Evolutionary conservation across 2,113 vertebrate species (phyloP).

Genomic region (Notothenia coriiceps): DNA sequence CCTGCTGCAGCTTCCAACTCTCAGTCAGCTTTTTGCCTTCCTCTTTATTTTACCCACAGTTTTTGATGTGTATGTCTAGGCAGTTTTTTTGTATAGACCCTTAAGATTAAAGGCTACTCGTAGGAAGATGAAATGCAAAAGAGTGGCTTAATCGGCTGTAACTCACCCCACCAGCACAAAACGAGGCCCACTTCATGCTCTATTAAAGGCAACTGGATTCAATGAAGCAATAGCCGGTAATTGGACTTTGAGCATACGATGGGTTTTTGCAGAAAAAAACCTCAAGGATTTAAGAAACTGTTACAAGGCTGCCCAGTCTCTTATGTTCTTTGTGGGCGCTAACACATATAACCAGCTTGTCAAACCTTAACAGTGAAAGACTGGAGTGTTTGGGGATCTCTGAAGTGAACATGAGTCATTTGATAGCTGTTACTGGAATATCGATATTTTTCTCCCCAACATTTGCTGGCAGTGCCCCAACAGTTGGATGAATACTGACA

Average conservation of each 20-base stretch:
- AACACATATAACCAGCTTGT: constrained; percentile 51
- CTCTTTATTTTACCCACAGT: background rate
- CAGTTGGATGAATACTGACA: constrained; percentile 1
- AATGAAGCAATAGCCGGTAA: constrained; percentile 76
- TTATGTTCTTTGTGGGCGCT: constrained; percentile 51
- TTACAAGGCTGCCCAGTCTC: constrained; percentile 47
- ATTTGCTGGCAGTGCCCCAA: constrained; percentile 56
- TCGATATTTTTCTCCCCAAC: constrained; percentile 57
- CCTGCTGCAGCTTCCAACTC: background rate
- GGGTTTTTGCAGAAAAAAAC: constrained; percentile 52
- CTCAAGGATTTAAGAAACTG: constrained; percentile 62
- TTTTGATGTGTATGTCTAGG: no score
- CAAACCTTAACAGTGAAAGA: constrained; percentile 51
- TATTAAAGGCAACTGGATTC: constrained; percentile 81
- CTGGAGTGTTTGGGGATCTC: constrained; percentile 52
- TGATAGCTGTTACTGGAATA: constrained; percentile 52
- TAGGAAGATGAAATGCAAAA: constrained; percentile 76
- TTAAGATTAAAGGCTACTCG: constrained; percentile 74
- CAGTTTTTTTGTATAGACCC: constrained; percentile 32
- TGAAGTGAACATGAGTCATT: constrained; percentile 59
- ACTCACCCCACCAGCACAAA: constrained; percentile 74
- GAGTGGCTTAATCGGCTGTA: constrained; percentile 71
- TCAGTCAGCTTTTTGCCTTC: background rate
- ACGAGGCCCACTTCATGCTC: constrained; percentile 78
- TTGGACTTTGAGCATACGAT: constrained; percentile 71